Evolutionary conservation across 53 echinoderm and acorn worm genomes (phyloP).

Genomic region (Hippasteria phrygiana): DNA sequence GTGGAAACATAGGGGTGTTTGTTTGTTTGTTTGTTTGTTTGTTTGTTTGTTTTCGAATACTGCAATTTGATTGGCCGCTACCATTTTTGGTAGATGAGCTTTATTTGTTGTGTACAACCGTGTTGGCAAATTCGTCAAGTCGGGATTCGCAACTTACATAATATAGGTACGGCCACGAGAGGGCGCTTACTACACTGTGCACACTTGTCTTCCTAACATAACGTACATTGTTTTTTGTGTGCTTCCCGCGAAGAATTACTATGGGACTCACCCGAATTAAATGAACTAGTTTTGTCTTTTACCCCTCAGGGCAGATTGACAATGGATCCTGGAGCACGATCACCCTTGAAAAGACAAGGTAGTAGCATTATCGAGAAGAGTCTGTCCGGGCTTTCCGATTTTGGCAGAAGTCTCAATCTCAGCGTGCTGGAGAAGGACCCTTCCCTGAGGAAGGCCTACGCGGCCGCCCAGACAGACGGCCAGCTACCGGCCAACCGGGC

Average conservation of each 20-base stretch:
- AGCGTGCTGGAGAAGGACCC: slow-evolving; percentile 20
- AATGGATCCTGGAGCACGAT: not conserved
- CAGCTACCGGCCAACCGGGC: slow-evolving; percentile 37
- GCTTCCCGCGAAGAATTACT: not conserved
- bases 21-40: too few relatives aligned
- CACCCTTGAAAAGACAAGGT: not conserved
- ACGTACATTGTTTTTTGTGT: too few relatives aligned
- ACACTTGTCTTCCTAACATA: too few relatives aligned
- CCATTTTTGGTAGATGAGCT: too few relatives aligned
- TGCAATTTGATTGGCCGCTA: too few relatives aligned
- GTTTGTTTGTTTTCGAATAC: too few relatives aligned
- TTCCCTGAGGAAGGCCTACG: not conserved
- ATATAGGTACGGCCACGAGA: too few relatives aligned
- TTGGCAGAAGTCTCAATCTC: slow-evolving; percentile 1
- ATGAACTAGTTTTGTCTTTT: not conserved
- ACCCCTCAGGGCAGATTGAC: not conserved
- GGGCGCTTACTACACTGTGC: too few relatives aligned
- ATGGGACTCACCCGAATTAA: not conserved
- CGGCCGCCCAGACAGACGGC: slow-evolving; percentile 5
- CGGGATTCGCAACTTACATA: too few relatives aligned
- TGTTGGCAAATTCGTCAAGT: too few relatives aligned
- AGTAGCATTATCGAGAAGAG: not conserved
- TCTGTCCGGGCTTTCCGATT: slow-evolving; percentile 7
- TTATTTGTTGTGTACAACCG: too few relatives aligned
- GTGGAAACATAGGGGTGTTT: too few relatives aligned